phyloP scores from a whole-genome alignment of 1,140 invertebrate species.

The Mylabris phalerata region DNA sequence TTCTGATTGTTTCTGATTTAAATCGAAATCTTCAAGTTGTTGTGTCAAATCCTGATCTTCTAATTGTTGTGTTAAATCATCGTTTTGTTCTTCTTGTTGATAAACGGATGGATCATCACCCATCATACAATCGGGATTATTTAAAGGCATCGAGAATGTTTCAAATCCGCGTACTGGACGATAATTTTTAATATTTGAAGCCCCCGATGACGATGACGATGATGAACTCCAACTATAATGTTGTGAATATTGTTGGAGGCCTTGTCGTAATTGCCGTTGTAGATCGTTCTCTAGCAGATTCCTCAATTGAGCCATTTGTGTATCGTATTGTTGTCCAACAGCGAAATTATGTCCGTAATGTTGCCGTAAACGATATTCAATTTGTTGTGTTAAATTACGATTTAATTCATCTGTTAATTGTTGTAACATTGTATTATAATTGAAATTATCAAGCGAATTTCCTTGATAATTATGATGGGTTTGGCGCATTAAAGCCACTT shows the following conservation, averaged over 20 bases:
- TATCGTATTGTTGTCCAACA: constrained; percentile 11
- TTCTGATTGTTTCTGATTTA: too few species aligned
- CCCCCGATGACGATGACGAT: constrained; percentile 13
- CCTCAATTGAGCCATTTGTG: constrained; percentile 23
- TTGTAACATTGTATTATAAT: constrained; percentile 23
- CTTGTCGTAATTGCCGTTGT: constrained; percentile 29
- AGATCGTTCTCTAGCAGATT: constrained; percentile 27
- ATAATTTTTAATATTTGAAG: constrained; percentile 1
- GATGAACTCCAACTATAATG: constrained; percentile 19
- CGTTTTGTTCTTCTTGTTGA: background rate
- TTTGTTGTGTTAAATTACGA: constrained; percentile 30
- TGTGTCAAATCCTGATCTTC: constrained; percentile 6
- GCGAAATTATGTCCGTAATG: constrained; percentile 1
- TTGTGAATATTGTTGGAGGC: constrained; percentile 22
- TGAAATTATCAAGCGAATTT: background rate
- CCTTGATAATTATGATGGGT: background rate
- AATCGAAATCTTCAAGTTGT: background rate
- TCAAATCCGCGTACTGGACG: constrained; percentile 7
- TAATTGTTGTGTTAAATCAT: constrained; percentile 2
- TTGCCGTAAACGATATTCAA: constrained; percentile 20
- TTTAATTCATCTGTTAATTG: constrained; percentile 30
- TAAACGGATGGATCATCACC: constrained; percentile 1
- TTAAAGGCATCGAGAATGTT: too few species aligned
- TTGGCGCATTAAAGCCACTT: constrained; percentile 24
- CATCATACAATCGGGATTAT: constrained; percentile 4